Evolutionary conservation across 2,113 vertebrate genomes (phyloP), one percentile per base, ranked within the genome.

Genomic region (Microtus oregoni): DNA sequence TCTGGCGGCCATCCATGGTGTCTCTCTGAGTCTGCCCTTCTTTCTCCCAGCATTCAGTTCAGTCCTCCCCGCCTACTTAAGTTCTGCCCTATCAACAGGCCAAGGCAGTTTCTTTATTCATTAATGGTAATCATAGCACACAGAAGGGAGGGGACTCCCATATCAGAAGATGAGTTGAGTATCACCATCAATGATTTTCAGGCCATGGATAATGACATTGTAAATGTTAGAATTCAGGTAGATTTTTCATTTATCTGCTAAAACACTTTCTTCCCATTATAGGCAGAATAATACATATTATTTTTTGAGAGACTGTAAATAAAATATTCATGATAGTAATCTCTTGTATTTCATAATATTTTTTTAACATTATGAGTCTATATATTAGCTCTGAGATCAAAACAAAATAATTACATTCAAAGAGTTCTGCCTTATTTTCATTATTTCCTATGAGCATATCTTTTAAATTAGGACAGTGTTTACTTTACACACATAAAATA

Each of bases 391-490:
- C 35, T 28, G 12, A 68, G 7, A 67, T 75, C 55, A 83, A 96
- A 78, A 70, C 2, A 87, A 47, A 70, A 52, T 79, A 96, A 83
- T 94, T 26, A 47, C 13, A 61, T 90, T 83, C 91, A 93, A 86
- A 22, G 5, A 1, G 13, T 2, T 30, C 19, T 78, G 44, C 68
- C 44, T 76, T 61, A 20, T 52, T 77, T 85, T 89, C 58, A 65
- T 85, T 58, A 73, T 47, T 22, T 15, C 10, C 32, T 50, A 28
- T 94, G 55, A 41, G 13, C 15, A 52, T 81, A 73, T 68, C 28
- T 76, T 91, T 95, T 77, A 68, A 96, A 28, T 7, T 13, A 89
- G 86, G 67, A 70, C 19, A 44, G 76, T 5, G 19, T 7, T 89
- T n/a, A n/a, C n/a, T n/a, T n/a, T 93, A 67, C 50, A 92, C 67